These are phyloP conservation scores for Sturnus vulgaris DNA, from an alignment of 2,113 vertebrate genomes.

Conservation along the genomic window DNA sequence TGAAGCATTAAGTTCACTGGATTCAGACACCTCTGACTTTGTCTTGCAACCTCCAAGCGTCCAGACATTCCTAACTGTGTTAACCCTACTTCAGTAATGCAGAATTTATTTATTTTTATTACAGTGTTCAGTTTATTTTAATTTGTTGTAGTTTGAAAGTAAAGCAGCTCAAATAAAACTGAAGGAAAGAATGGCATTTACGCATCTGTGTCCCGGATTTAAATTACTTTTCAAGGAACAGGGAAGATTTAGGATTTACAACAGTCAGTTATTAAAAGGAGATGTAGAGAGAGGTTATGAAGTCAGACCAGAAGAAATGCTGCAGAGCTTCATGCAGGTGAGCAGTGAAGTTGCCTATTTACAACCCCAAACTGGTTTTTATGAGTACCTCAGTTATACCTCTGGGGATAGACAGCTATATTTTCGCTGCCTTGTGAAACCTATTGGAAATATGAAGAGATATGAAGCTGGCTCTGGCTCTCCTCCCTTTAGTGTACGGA, in stretches of 20 bases:
- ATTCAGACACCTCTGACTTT: neutral
- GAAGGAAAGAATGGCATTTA: neutral
- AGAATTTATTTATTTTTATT: neutral
- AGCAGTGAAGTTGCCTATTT: neutral
- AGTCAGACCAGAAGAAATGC: neutral
- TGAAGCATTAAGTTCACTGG: neutral
- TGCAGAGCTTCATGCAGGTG: rapidly evolving
- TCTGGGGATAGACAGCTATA: neutral
- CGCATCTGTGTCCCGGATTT: neutral
- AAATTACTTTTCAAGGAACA: neutral
- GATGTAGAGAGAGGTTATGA: neutral
- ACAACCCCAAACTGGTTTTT: neutral
- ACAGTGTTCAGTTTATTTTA: neutral
- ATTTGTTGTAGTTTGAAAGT: neutral
- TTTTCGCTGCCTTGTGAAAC: neutral
- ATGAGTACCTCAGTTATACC: neutral
- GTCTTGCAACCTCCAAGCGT: neutral
- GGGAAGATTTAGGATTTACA: neutral
- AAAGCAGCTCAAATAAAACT: neutral
- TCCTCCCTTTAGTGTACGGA: neutral
- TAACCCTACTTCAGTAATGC: neutral
- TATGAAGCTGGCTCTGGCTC: neutral
- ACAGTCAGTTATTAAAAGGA: neutral
- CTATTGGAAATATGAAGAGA: neutral
- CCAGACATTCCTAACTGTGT: neutral